Conservation (phyloP, 2,113 vertebrate species). For the Fukomys damarensis region DNA sequence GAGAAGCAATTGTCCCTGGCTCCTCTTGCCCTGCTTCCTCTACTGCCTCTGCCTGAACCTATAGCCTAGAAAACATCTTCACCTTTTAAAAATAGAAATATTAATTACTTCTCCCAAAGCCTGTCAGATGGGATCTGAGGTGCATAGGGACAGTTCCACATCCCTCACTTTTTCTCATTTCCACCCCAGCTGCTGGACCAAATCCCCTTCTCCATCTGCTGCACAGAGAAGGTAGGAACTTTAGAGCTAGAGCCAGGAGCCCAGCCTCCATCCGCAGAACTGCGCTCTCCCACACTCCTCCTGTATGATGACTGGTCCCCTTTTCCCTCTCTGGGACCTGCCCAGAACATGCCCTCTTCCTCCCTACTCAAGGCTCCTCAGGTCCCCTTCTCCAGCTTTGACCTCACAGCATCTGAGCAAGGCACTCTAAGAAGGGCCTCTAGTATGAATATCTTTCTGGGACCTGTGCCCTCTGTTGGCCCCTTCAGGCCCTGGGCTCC, state of each 20-base stretch:
- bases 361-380: neutral
- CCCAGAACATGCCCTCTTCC: neutral
- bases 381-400: neutral
- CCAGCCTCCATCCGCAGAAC: neutral
- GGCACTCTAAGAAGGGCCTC: neutral
- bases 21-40: neutral
- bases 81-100: conserved; percentile 69
- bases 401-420: neutral
- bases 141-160: neutral
- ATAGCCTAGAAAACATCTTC: neutral
- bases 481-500: neutral
- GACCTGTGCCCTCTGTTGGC: neutral
- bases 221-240: neutral
- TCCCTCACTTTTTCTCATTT: neutral
- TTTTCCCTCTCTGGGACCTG: neutral
- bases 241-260: neutral
- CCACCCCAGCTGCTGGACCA: neutral
- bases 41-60: neutral
- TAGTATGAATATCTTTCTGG: neutral
- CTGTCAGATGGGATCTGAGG: conserved; percentile 22
- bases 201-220: neutral
- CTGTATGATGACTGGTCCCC: neutral
- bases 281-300: neutral
- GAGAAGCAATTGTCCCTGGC: conserved; percentile 57
- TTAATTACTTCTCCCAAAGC: conserved; percentile 40